These are phyloP conservation scores for Chaetodon trifasciatus DNA, from an alignment of 2,797 vertebrate species.

Conservation along the genomic window DNA sequence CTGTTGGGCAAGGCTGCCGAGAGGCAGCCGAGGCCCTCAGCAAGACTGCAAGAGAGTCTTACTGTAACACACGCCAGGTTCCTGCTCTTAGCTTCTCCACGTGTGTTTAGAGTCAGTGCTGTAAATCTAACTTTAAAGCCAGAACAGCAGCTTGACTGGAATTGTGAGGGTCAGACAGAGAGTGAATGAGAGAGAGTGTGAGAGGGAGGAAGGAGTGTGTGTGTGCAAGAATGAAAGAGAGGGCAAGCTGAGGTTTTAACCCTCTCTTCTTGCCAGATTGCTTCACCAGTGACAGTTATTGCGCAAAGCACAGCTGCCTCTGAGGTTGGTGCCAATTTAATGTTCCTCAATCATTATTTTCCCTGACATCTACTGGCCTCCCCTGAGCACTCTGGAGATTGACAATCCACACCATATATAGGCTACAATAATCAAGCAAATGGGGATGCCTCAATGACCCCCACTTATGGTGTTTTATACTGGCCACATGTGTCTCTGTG, in stretches of 20 bases:
- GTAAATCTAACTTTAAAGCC: slow-evolving; percentile 40
- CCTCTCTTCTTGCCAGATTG: slow-evolving; percentile 76
- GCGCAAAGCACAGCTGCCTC: slow-evolving; percentile 83
- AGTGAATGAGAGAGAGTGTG: slow-evolving; percentile 11
- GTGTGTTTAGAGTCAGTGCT: slow-evolving; percentile 52
- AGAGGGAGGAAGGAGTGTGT: slow-evolving; percentile 57
- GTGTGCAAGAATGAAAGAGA: slow-evolving; percentile 66
- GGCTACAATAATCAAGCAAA: slow-evolving; percentile 37
- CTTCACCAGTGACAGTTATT: slow-evolving; percentile 83
- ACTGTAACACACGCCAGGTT: slow-evolving; percentile 13
- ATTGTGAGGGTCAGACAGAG: slow-evolving; percentile 24
- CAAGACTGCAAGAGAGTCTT: slow-evolving; percentile 29
- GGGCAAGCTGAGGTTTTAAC: slow-evolving; percentile 79
- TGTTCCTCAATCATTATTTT: slow-evolving; percentile 75
- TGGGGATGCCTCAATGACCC: slow-evolving; percentile 21
- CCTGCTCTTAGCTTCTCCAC: slow-evolving; percentile 37
- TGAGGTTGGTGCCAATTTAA: slow-evolving; percentile 67
- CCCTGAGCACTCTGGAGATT: slow-evolving; percentile 34
- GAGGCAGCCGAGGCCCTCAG: slow-evolving; percentile 56
- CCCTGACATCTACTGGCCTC: slow-evolving; percentile 57
- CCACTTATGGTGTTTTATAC: slow-evolving; percentile 2
- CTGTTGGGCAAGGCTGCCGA: slow-evolving; percentile 78
- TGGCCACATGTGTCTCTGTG: neutral
- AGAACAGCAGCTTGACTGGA: slow-evolving; percentile 26
- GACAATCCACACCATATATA: slow-evolving; percentile 33